Evolutionary conservation across 2,888 invertebrate species (phyloP).

Genomic region (Nemapogon koenigi): DNA sequence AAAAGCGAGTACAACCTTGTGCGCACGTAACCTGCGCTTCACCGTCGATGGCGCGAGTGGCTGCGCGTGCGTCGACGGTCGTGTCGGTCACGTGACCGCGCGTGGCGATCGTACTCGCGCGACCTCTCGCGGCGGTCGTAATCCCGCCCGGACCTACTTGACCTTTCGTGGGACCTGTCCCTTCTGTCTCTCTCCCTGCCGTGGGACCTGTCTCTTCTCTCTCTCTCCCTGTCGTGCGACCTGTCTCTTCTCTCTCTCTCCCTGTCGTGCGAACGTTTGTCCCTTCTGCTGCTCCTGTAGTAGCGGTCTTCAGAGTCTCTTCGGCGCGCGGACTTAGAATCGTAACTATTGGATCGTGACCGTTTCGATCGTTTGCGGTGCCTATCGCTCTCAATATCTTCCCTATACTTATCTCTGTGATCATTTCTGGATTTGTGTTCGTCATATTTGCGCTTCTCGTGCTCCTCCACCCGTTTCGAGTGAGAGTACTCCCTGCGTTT

Average conservation of each 20-base stretch:
- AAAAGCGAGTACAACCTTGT: conserved; percentile 59
- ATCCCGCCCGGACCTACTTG: conserved; percentile 19
- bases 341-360: conserved; percentile 43
- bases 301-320: conserved; percentile 20
- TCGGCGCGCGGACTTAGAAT: conserved; percentile 33
- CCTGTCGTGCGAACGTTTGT: conserved; percentile 30
- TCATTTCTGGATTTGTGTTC: conserved; percentile 34
- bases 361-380: conserved; percentile 32
- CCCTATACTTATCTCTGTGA: conserved; percentile 40
- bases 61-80: conserved; percentile 41
- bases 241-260: conserved; percentile 21
- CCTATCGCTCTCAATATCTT: conserved; percentile 43
- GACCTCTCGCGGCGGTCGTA: conserved; percentile 44
- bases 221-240: conserved; percentile 26
- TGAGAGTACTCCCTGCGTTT: conserved; percentile 23
- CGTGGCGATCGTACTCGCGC: conserved; percentile 49
- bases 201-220: conserved; percentile 11
- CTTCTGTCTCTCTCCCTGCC: conserved; percentile 13
- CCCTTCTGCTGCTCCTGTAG: conserved; percentile 16
- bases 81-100: conserved; percentile 49
- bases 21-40: conserved; percentile 44
- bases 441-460: conserved; percentile 26
- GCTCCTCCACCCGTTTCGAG: conserved; percentile 5
- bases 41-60: conserved; percentile 45
- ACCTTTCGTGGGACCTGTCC: neutral